Evolutionary conservation across 92 coral and sea anemone species (phyloP).

Genomic region (Parazoanthus darwini): DNA sequence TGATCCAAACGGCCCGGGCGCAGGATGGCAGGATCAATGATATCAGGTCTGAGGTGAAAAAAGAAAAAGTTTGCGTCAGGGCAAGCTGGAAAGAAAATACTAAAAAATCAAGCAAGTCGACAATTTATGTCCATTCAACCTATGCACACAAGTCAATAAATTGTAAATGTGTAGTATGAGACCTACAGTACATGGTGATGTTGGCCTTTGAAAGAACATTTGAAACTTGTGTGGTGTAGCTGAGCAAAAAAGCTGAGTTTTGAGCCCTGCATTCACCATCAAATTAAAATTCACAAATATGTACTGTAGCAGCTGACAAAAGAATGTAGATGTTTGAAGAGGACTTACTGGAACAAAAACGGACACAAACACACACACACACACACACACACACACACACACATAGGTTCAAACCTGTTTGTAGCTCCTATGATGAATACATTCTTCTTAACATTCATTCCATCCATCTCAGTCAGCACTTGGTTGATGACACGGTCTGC

Average conservation of each 20-base stretch:
- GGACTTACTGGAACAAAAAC: background rate
- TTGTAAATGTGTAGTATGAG: no score
- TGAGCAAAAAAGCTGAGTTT: no score
- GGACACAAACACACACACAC: no score
- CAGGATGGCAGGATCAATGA: constrained; percentile 96
- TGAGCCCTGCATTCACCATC: no score
- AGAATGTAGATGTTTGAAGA: background rate
- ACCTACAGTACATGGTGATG: no score
- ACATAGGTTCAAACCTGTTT: constrained; percentile 65
- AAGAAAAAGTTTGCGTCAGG: background rate
- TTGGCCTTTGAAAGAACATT: no score
- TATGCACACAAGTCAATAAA: no score
- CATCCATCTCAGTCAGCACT: constrained; percentile 98
- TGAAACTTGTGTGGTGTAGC: no score
- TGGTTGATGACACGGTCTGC: constrained; percentile 99
- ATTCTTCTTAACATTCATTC: constrained; percentile 99
- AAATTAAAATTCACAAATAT: background rate
- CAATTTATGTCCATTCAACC: no score
- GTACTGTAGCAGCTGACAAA: background rate
- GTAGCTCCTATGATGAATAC: constrained; percentile 99
- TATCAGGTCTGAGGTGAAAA: constrained; percentile 71
- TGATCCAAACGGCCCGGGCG: constrained; percentile 99
- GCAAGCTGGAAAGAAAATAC: background rate
- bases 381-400: background rate
- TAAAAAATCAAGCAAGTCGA: no score